A percentile compares a stretch with the other conserved stretches of the same genome.
Evolutionary conservation across 2,113 vertebrate genomes (phyloP).

Genomic region (Progne subis): DNA sequence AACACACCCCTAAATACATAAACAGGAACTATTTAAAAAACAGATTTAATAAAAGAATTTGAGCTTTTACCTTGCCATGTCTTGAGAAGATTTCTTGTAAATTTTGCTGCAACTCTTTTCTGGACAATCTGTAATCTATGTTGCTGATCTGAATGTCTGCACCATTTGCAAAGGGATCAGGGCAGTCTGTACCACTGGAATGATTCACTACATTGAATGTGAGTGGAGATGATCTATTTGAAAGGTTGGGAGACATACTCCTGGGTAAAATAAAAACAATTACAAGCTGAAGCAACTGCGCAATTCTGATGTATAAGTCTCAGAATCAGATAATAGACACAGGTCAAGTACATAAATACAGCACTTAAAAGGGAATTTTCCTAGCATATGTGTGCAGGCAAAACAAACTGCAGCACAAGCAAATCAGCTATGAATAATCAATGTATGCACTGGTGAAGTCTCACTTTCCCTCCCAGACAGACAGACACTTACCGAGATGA

Average conservation of each 20-base stretch:
- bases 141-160: conserved; percentile 91
- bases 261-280: conserved; percentile 63
- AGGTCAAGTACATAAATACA: not conserved
- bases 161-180: conserved; percentile 89
- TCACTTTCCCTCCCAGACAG: not conserved
- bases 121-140: conserved; percentile 92
- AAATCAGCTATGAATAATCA: not conserved
- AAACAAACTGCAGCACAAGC: not conserved
- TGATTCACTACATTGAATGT: conserved; percentile 68
- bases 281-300: not conserved
- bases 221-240: conserved; percentile 88
- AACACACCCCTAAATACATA: not conserved
- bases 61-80: conserved; percentile 85
- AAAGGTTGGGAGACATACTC: conserved; percentile 87
- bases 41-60: not conserved
- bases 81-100: conserved; percentile 86
- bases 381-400: not conserved
- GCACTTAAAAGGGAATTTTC: not conserved
- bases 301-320: rapidly evolving
- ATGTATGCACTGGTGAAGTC: rapidly evolving
- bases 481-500: conserved; percentile 84
- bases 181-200: conserved; percentile 62
- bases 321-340: not conserved
- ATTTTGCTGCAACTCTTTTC: conserved; percentile 91
- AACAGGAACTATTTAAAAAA: not conserved